Evolutionary conservation across 2,888 invertebrate species (phyloP).

Genomic region (Thysanoteuthis rhombus): DNA sequence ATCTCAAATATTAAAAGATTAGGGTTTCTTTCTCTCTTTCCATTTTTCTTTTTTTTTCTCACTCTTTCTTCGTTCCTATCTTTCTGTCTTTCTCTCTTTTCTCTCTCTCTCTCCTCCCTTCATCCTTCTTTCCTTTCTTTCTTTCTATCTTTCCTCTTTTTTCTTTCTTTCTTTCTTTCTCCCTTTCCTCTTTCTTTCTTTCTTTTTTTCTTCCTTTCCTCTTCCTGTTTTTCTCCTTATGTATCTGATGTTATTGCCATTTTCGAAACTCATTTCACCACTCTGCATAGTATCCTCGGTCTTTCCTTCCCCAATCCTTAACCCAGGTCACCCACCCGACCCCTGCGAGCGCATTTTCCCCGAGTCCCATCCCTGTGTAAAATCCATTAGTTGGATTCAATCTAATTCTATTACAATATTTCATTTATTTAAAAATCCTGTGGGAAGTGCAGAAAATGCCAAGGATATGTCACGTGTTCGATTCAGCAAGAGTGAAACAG

Average conservation of each 20-base stretch:
- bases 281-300: not conserved
- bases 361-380: not conserved
- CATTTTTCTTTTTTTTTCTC: not conserved
- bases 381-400: not conserved
- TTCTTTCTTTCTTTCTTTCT: not conserved
- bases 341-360: not conserved
- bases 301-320: not conserved
- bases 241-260: not conserved
- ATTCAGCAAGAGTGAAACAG: not conserved
- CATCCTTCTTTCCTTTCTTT: not conserved
- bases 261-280: not conserved
- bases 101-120: not conserved
- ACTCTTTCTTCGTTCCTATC: not conserved
- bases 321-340: too few relatives aligned
- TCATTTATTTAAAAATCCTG: not conserved
- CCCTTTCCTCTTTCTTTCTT: not conserved
- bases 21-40: not conserved
- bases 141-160: not conserved
- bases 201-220: not conserved
- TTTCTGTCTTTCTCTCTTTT: not conserved
- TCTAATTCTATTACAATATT: slow-evolving; percentile 12
- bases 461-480: not conserved
- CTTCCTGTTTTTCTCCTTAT: not conserved
- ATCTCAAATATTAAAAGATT: too few relatives aligned
- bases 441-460: not conserved